Base-by-base conservation (phyloP, 1,140 invertebrate genomes). In the Bombus waltoni region DNA sequence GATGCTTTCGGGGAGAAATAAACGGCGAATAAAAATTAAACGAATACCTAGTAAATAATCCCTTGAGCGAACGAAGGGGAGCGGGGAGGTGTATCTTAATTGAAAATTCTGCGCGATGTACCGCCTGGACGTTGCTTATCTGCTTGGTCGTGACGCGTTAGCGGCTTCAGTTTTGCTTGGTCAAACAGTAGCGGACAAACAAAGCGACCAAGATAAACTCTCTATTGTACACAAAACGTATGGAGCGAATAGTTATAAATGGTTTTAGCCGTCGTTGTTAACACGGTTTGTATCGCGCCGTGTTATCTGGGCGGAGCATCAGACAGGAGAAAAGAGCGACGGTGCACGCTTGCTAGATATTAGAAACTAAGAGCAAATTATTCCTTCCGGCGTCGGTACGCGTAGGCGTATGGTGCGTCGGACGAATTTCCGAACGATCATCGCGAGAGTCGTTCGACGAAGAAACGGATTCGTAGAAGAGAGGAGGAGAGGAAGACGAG, bases 11-110 rank as follows among this genome's bases (percentile, higher is more conserved):
- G 5, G 2, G 47, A 53, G 5, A 8, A 22, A 0, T 22, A 53
- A 53, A 22, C 18, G 0, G 38, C 38, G 18, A 53, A 53, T 22
- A 8, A 53, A 22, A 53, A 8, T 8, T 53, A 0, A 2, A 53
- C 18, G 47, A 53, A 22, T 22, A 53, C 22, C 47, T 2, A 0
- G 18, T 8, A 22, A 22, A 53, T 22, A n/a, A 13, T 62, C 3
- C 3, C 28, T 62, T 0, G 22, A 59, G 28, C 11, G 10, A 0
- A n/a, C 4, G 25, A 28, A 59, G 10, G 28, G 10, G 4, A 11
- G 57, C 10, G 11, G 13, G 28, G 28, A 13, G 18, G 47, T 53
- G 47, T 53, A 22, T 22, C 47, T 53, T 62, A n/a, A 62, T n/a
- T 62, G 59, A 62, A 62, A 62, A 62, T 62, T 62, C 59, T n/a